These are phyloP conservation scores for Albula goreensis DNA, from an alignment of 2,113 vertebrate species.

Conservation along the genomic window DNA sequence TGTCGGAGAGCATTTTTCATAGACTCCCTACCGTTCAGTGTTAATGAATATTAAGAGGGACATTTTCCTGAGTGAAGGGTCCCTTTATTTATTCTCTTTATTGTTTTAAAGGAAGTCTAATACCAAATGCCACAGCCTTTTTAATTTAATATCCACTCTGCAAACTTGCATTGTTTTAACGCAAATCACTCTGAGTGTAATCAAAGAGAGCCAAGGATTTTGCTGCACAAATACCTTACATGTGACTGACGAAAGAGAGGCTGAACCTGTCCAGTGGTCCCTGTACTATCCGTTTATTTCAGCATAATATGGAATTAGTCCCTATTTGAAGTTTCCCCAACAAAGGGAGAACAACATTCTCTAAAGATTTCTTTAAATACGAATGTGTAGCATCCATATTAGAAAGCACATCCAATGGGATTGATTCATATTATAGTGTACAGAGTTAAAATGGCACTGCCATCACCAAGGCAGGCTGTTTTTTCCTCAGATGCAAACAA, in stretches of 20 bases:
- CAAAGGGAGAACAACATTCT: background rate
- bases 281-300: background rate
- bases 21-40: conserved; percentile 48
- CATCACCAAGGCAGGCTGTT: background rate
- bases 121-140: conserved; percentile 15
- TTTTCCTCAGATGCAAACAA: background rate
- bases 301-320: conserved; percentile 1
- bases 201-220: background rate
- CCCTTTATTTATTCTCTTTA: conserved; percentile 62
- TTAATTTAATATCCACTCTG: conserved; percentile 22
- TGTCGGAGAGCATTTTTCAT: conserved; percentile 49
- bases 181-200: background rate
- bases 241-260: background rate
- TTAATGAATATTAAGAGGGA: conserved; percentile 64
- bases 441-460: background rate
- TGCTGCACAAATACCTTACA: background rate
- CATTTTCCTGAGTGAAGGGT: conserved; percentile 57
- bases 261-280: no score
- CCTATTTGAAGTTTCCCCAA: background rate
- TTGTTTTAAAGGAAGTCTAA: conserved; percentile 51
- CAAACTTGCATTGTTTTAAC: conserved; percentile 14
- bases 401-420: background rate
- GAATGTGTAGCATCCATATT: background rate
- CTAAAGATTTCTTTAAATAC: background rate
- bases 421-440: background rate